Base-by-base conservation (phyloP, 2,113 vertebrate species). In the Cyanistes caeruleus region DNA sequence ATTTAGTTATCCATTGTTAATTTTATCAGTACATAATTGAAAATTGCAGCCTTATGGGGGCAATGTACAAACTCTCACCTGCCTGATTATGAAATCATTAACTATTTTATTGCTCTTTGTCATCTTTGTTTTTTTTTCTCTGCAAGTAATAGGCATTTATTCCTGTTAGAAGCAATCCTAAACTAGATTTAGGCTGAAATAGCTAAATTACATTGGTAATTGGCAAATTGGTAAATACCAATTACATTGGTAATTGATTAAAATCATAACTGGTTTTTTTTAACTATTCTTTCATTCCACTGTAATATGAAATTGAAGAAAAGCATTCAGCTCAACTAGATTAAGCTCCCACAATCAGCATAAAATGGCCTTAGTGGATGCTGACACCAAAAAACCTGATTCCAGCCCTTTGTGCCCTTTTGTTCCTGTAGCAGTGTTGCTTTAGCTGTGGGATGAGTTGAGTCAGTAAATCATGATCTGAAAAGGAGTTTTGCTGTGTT, bases 91-190 rank as follows among this genome's bases (percentile, higher is more conserved):
- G 56, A 88, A 81, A 84, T 91, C 74, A 65, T 92, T 77, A 84
- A 63, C 65, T 83, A 20, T n/a, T 88, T 94, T 68, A 94, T 87
- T 85, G 51, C 64, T 95, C 35, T 89, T 92, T 74, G 25, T 33
- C 58, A 59, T 58, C 15, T 85, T 35, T 81, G 51, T 49, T 43
- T 22, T 64, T n/a, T n/a, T 67, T 68, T 22, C 15, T 48, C 17
- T 55, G 44, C 49, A 76, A 76, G 33, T 48, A 39, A 73, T 25
- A 48, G 20, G 23, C 22, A 48, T 51, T 94, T 87, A 15, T 65
- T 81, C 44, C 65, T 81, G 52, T 77, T 81, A 20, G 58, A 90
- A 96, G 58, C 62, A 39, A 65, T 73, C 69, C 58, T 1, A 30
- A 41, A 84, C 77, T 52, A 87, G 20, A 28, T 52, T 67, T 89